Evolutionary conservation across 2,113 vertebrate species (phyloP).

Genomic region (Anser brachyrhynchus): DNA sequence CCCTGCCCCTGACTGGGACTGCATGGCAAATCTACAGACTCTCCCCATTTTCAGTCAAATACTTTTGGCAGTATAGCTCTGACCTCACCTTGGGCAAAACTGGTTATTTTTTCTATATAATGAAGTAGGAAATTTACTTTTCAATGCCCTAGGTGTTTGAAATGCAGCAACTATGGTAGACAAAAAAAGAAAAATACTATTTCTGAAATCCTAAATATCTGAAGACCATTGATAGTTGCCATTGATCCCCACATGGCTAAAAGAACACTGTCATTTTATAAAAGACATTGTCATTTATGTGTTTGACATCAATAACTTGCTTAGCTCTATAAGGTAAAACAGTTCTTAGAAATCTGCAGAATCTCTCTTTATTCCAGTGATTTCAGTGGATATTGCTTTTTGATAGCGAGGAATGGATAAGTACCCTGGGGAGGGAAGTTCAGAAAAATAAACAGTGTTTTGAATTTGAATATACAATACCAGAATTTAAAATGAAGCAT

Average conservation of each 20-base stretch:
- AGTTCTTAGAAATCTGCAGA: not conserved
- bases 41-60: not conserved
- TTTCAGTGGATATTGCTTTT: not conserved
- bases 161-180: not conserved
- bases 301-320: not conserved
- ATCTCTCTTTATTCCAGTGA: not conserved
- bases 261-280: not conserved
- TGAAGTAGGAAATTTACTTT: not conserved
- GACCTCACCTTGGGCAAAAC: not conserved
- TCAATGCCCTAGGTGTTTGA: not conserved
- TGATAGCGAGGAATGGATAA: not conserved
- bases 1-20: not conserved
- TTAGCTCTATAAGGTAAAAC: not conserved
- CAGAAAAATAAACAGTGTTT: not conserved
- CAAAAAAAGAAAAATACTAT: not conserved
- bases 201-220: not conserved
- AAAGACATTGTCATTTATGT: not conserved
- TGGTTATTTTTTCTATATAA: not conserved
- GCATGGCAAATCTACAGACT: not conserved
- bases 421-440: not conserved
- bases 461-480: not conserved
- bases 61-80: not conserved
- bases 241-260: not conserved
- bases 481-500: conserved; percentile 1
- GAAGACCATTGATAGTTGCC: not conserved